Evolutionary conservation across 2,888 invertebrate species (phyloP).

Genomic region (Strigamia maritima): DNA sequence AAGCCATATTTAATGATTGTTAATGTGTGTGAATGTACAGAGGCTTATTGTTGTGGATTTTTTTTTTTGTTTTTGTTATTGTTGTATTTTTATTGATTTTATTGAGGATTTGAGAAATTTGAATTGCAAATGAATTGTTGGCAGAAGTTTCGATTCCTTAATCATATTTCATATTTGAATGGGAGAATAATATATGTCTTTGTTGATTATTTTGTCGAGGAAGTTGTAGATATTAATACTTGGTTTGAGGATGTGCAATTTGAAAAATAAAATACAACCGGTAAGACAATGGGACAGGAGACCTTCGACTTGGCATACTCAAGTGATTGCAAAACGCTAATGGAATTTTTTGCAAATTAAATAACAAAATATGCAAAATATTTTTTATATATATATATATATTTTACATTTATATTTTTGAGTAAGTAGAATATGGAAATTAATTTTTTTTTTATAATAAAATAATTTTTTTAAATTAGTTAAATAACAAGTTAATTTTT

Average conservation of each 20-base stretch:
- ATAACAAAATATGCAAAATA: background rate
- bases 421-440: no score
- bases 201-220: constrained; percentile 16
- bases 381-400: no score
- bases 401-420: no score
- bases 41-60: background rate
- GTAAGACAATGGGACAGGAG: constrained; percentile 22
- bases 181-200: background rate
- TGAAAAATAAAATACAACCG: constrained; percentile 10
- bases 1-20: background rate
- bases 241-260: constrained; percentile 19
- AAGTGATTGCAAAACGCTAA: background rate
- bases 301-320: background rate
- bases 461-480: no score
- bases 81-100: background rate
- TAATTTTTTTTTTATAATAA: no score
- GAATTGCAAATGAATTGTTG: background rate
- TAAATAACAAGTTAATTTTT: background rate
- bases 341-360: background rate
- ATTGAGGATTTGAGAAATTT: background rate
- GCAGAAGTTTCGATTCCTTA: background rate
- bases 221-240: background rate
- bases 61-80: background rate
- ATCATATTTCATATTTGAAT: background rate
- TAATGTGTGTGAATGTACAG: background rate